Evolutionary conservation across 2,113 vertebrate genomes (phyloP).

Genomic region (Malurus elegans): DNA sequence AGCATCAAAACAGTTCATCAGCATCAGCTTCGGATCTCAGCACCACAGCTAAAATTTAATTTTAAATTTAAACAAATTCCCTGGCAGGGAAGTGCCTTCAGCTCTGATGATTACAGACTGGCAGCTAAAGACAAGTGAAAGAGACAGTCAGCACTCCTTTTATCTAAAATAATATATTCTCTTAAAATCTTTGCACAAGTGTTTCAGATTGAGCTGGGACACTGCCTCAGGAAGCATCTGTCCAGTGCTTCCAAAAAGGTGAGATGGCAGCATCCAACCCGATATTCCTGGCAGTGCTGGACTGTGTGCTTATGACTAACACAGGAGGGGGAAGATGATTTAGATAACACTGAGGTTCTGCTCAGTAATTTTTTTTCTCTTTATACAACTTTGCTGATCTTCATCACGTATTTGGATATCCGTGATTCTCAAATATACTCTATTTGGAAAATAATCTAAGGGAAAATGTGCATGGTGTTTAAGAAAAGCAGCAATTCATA

Average conservation of each 20-base stretch:
- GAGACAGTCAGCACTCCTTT: not conserved
- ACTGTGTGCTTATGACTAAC: not conserved
- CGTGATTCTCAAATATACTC: not conserved
- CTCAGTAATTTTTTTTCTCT: not conserved
- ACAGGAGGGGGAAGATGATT: fast-evolving
- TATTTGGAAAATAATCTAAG: not conserved
- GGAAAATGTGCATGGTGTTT: not conserved
- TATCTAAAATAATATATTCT: not conserved
- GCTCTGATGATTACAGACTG: not conserved
- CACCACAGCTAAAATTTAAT: not conserved
- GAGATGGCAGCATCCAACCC: not conserved
- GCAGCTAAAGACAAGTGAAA: not conserved
- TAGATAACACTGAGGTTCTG: not conserved
- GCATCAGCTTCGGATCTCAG: not conserved
- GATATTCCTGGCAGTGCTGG: not conserved
- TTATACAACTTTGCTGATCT: not conserved
- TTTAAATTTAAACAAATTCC: not conserved
- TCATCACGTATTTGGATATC: not conserved
- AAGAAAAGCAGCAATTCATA: not conserved
- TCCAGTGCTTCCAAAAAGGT: not conserved
- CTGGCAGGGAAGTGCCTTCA: not conserved
- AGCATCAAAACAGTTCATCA: not conserved
- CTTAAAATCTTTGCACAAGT: not conserved
- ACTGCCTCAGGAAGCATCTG: not conserved
- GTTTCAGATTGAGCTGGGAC: not conserved